Base-by-base conservation (phyloP, 2,888 invertebrate species). In the Drosophila neonasuta region DNA sequence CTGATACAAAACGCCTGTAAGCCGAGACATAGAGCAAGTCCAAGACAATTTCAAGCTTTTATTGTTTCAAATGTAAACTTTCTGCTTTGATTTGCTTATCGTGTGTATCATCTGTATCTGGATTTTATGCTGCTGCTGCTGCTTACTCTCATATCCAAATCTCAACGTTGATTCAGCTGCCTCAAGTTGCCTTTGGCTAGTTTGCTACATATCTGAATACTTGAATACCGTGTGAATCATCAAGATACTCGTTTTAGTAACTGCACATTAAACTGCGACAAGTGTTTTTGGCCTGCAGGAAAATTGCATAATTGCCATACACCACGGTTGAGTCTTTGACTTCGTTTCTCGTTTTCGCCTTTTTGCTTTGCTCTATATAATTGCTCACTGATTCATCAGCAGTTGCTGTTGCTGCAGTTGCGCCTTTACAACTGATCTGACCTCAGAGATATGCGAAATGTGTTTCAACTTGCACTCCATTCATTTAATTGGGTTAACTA, bases 291-390 rank as follows among this genome's bases (percentile, higher is more conserved):
- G 61, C 58, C 55, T 72, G 67, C 62, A 45, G 63, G 61, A 45
- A 74, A 85, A 77, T 85, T 80, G 80, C 82, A 82, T 85, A 82
- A 85, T 85, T 85, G 83, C 79, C 58, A 48, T 58, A 61, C 62
- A 64, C 62, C 51, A 61, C 59, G 71, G 56, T 34, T 57, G 55
- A 62, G 24, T 24, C 46, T 54, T 8, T 24, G 13, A 24, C 34
- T 13, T 15, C 8, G 41, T 11, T 11, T 10, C 29, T 24, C 24
- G 24, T 24, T 24, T 24, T 24, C 24, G 24, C 24, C 24, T 24
- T 24, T 24, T 24, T 24, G 15, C 39, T 39, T 39, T n/a, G 34
- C 24, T 15, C 34, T 51, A 80, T 51, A 70, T 68, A 81, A 79
- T 68, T 65, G 41, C 13, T 30, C 58, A 52, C 67, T 85, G 85